Base-by-base conservation (phyloP, 2,113 vertebrate genomes). In the Xerus inauris region DNA sequence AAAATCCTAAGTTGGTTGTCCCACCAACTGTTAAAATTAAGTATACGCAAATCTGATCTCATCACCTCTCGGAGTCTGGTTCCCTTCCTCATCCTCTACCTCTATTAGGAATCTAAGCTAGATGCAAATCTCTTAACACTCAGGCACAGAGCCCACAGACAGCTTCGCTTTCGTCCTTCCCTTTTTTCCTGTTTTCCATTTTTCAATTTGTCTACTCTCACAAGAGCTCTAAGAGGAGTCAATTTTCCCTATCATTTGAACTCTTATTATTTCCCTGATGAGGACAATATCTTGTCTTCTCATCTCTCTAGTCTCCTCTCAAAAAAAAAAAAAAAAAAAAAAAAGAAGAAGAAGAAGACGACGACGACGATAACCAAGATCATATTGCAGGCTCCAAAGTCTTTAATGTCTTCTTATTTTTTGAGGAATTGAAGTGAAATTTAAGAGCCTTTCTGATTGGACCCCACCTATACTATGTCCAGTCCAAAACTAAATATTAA, bases 371-470 rank as follows among this genome's bases (percentile, higher is more conserved):
- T 85, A 24, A 72, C 22, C 26, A 79, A 67, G 64, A 47, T 79
- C 81, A 75, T 2, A 83, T 51, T 81, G 73, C 9, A 45, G 45
- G 8, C 30, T 83, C 62, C 51, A 83, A 59, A 71, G 30, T 57
- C 49, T 87, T 75, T 51, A 76, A 62, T 20, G 38, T 38, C 62
- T 88, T 65, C 12, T 65, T 72, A 30, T 54, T 87, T 71, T 65
- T 77, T 45, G 71, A 77, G 59, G 71, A 89, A 84, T 88, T 40
- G 72, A 94, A 75, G 28, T 86, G 84, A 79, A 84, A 35, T 42
- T 91, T 40, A 76, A 64, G 28, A 85, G 38, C 1, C 17, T 92
- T 96, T 85, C 38, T 67, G 14, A 72, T 79, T 54, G 28, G 10
- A 6, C 20, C 24, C 26, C 30, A 45, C 13, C 26, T 62, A 45